A percentile compares a stretch with the other conserved stretches of the same genome.
These are phyloP conservation scores for Paradoxurus hermaphroditus DNA, from an alignment of 2,113 vertebrate species.

Conservation along the genomic window DNA sequence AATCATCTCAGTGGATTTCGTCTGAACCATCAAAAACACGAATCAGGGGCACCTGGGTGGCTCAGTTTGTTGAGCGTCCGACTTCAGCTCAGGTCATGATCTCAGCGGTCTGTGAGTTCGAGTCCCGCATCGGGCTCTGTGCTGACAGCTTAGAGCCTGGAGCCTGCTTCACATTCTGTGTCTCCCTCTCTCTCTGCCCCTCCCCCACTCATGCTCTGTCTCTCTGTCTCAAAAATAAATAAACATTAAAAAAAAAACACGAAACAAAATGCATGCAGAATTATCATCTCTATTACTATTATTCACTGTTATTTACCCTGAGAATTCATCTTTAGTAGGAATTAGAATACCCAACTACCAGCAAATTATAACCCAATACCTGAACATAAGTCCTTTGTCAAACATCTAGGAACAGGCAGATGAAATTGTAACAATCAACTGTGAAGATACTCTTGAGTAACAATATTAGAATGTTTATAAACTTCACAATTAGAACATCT, in stretches of 20 bases:
- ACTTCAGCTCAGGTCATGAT: no score
- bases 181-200: no score
- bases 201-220: no score
- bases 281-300: neutral
- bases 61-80: no score
- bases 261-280: neutral
- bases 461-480: neutral
- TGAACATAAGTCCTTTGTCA: neutral
- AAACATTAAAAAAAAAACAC: no score
- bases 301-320: neutral
- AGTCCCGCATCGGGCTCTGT: no score
- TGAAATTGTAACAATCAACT: neutral
- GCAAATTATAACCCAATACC: neutral
- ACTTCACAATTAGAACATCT: neutral
- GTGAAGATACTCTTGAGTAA: neutral
- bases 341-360: neutral
- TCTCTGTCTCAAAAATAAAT: no score
- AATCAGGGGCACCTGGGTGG: no score
- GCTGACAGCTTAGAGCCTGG: no score
- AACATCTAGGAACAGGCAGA: neutral
- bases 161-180: no score
- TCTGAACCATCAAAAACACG: neutral
- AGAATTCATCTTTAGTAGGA: neutral
- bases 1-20: neutral
- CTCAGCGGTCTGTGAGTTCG: no score